Percentiles rank a stretch among this genome's conserved stretches.
These are phyloP conservation scores for Sussaba pulchella DNA, from an alignment of 2,888 invertebrate species.

Conservation along the genomic window DNA sequence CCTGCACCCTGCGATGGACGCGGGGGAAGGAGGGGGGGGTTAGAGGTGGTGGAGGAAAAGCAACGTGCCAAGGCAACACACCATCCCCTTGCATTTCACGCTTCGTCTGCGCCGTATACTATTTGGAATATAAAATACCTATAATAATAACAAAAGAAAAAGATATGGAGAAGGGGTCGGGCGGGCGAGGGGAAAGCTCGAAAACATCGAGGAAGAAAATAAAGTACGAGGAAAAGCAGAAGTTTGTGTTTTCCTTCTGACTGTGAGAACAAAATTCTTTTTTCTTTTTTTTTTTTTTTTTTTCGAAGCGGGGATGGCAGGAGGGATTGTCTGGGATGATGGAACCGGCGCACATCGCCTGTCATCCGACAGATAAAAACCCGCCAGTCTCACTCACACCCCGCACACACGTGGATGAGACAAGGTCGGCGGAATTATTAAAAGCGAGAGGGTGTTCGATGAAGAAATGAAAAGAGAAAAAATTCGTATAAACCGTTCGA, in stretches of 20 bases:
- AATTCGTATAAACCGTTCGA: slow-evolving; percentile 48
- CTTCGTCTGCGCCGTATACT: slow-evolving; percentile 65
- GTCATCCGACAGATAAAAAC: slow-evolving; percentile 78
- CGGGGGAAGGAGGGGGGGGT: not conserved
- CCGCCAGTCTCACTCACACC: not conserved
- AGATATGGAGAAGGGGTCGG: slow-evolving; percentile 27
- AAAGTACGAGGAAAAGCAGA: slow-evolving; percentile 13
- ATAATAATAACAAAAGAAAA: slow-evolving; percentile 53
- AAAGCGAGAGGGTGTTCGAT: slow-evolving; percentile 32
- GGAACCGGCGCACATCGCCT: slow-evolving; percentile 75
- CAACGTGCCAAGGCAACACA: slow-evolving; percentile 61
- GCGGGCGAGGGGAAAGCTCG: not conserved
- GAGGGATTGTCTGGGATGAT: slow-evolving; percentile 68
- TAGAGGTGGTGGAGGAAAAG: slow-evolving; percentile 11
- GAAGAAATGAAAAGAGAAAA: slow-evolving; percentile 22
- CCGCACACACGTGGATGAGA: not conserved
- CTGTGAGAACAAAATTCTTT: slow-evolving; percentile 24
- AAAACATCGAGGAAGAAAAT: slow-evolving; percentile 38
- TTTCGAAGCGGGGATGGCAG: slow-evolving; percentile 42
- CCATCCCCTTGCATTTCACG: slow-evolving; percentile 74
- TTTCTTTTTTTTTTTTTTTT: too few relatives aligned
- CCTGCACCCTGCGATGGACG: not conserved
- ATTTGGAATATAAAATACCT: slow-evolving; percentile 65
- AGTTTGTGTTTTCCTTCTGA: slow-evolving; percentile 43
- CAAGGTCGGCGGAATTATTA: not conserved